phyloP scores from a whole-genome alignment of 2,113 vertebrate species.

The Orientallactaga bullata region DNA sequence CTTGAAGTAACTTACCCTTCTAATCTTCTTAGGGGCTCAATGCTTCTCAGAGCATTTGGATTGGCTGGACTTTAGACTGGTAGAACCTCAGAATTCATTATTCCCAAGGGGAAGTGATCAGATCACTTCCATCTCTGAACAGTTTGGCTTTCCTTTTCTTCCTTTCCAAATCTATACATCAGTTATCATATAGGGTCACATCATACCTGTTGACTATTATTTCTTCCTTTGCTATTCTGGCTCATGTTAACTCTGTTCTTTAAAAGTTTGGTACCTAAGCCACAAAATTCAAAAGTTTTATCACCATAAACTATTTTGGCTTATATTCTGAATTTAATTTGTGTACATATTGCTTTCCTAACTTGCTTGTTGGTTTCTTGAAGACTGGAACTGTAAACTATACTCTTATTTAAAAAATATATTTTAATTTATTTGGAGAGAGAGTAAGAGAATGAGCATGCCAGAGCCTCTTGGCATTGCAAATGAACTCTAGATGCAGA shows the following conservation, averaged over 20 bases:
- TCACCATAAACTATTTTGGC: background rate
- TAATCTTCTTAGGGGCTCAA: background rate
- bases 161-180: background rate
- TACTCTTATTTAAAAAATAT: background rate
- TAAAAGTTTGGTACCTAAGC: slow-evolving; percentile 3
- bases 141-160: background rate
- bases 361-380: background rate
- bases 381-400: background rate
- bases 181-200: background rate
- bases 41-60: background rate
- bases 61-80: background rate
- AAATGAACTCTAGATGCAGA: no score
- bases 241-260: background rate
- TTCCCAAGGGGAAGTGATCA: background rate
- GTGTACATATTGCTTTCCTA: background rate
- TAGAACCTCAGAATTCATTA: background rate
- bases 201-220: background rate
- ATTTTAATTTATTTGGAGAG: no score
- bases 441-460: no score
- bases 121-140: background rate
- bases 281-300: slow-evolving; percentile 8
- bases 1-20: background rate
- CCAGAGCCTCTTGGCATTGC: no score
- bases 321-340: slow-evolving; percentile 26
- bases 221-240: background rate